Conservation (phyloP, 2,113 vertebrate genomes). For the Erythrolamprus reginae region DNA sequence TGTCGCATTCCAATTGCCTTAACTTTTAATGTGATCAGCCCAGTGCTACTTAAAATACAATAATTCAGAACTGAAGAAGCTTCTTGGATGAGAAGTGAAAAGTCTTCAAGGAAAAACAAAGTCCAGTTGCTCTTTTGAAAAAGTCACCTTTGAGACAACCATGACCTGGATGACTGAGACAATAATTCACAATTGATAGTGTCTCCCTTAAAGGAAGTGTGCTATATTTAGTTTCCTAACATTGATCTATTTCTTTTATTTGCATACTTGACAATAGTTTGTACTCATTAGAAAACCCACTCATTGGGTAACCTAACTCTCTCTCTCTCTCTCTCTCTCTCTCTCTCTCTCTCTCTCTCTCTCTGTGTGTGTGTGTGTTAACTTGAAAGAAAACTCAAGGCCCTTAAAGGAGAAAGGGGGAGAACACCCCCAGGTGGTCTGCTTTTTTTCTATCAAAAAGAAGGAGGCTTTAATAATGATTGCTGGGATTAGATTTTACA, state of each 20-base stretch:
- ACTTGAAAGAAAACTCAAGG: conserved; percentile 50
- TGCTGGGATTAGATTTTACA: conserved; percentile 56
- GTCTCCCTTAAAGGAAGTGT: conserved; percentile 35
- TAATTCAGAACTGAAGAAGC: conserved; percentile 46
- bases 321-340: conserved; percentile 52
- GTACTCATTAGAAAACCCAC: conserved; percentile 51
- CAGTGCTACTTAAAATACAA: conserved; percentile 21
- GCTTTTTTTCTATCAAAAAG: conserved; percentile 32
- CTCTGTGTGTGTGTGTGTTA: conserved; percentile 45
- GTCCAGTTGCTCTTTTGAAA: not conserved
- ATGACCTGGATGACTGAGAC: not conserved
- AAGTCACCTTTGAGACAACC: not conserved
- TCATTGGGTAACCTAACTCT: conserved; percentile 64
- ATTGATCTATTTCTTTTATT: conserved; percentile 57
- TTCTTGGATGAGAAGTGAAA: not conserved
- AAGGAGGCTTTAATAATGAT: conserved; percentile 48
- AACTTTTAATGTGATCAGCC: conserved; percentile 37
- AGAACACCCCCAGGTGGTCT: conserved; percentile 35
- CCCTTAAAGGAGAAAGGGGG: conserved; percentile 7
- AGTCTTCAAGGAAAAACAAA: not conserved
- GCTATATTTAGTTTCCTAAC: conserved; percentile 61
- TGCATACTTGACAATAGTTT: conserved; percentile 50
- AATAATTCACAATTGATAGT: conserved; percentile 52
- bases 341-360: conserved; percentile 53
- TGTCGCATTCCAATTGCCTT: conserved; percentile 31